Conservation (phyloP, 1,140 invertebrate species). For the Acromyrmex heyeri region DNA sequence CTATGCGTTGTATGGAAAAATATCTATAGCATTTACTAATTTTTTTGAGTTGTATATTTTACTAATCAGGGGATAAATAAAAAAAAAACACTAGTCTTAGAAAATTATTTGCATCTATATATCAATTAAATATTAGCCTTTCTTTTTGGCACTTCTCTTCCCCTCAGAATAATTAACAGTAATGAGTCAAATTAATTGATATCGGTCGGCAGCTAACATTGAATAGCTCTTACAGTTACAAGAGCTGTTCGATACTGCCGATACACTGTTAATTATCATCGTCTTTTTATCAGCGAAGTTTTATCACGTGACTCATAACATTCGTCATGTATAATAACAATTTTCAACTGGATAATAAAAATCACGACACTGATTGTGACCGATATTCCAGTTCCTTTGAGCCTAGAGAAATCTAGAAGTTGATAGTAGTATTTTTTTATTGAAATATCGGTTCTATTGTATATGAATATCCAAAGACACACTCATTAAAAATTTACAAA, state of each 20-base stretch:
- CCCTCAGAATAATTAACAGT: conserved; percentile 14
- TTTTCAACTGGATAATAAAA: neutral
- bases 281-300: conserved; percentile 5
- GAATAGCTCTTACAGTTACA: conserved; percentile 36
- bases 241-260: neutral
- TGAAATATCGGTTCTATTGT: neutral
- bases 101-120: neutral
- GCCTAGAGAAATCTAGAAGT: neutral
- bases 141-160: neutral
- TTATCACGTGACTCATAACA: neutral
- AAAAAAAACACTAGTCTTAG: neutral
- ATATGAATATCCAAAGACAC: too few relatives aligned
- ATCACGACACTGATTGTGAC: neutral
- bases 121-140: conserved; percentile 6
- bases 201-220: conserved; percentile 1
- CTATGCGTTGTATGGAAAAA: neutral
- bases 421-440: neutral
- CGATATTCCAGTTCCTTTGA: neutral
- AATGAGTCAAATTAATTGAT: conserved; percentile 45
- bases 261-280: conserved; percentile 20
- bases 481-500: neutral
- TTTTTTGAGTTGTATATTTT: neutral
- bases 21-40: neutral
- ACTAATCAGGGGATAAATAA: neutral
- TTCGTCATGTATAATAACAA: neutral